Conservation (phyloP, 2,113 vertebrate genomes). For the Solenodon paradoxus region DNA sequence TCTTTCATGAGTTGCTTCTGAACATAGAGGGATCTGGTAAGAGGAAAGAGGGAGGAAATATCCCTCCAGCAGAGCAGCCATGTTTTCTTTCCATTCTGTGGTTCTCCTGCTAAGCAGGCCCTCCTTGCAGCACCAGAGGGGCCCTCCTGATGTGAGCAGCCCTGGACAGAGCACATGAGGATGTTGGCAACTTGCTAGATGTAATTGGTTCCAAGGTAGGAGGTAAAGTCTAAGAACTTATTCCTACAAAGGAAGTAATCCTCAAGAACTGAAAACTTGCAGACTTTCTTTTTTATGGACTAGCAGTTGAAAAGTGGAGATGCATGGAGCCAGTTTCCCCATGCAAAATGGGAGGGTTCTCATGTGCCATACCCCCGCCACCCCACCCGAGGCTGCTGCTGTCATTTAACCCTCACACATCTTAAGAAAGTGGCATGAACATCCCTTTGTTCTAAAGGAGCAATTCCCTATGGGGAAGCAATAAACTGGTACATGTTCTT, state of each 20-base stretch:
- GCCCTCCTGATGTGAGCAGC: neutral
- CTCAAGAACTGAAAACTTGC: neutral
- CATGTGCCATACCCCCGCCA: neutral
- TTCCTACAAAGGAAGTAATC: constrained; percentile 31
- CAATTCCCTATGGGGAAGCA: neutral
- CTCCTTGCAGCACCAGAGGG: neutral
- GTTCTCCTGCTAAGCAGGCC: neutral
- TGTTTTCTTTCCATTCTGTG: constrained; percentile 22
- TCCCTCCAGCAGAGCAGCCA: constrained; percentile 33
- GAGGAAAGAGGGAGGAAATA: constrained; percentile 27
- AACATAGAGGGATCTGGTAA: constrained; percentile 21
- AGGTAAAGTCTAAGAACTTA: constrained; percentile 23
- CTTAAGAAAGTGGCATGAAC: neutral
- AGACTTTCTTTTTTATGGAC: neutral
- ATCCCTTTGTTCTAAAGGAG: constrained; percentile 23
- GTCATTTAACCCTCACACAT: neutral
- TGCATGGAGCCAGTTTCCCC: neutral
- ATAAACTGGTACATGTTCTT: neutral
- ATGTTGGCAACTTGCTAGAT: neutral
- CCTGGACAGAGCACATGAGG: too few relatives aligned
- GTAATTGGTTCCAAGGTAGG: neutral
- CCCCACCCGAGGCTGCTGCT: neutral
- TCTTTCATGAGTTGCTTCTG: constrained; percentile 54
- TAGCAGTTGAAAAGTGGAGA: neutral
- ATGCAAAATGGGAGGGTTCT: neutral